A percentile compares a stretch with the other conserved stretches of the same genome.
Evolutionary conservation across 2,113 vertebrate genomes (phyloP).

Genomic region (Chunga burmeisteri): DNA sequence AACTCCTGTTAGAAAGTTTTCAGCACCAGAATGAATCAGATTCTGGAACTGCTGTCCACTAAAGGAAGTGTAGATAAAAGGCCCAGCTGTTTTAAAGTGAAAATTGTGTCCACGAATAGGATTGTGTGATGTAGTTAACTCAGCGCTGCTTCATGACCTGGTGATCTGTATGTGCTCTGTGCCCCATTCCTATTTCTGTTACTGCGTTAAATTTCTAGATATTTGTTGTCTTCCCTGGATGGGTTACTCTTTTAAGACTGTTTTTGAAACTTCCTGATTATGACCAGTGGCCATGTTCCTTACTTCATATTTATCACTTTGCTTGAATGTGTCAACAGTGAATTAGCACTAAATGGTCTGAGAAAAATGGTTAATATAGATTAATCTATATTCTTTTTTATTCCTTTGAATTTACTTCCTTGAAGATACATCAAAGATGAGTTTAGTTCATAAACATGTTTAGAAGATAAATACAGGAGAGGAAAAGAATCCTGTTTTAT

Average conservation of each 20-base stretch:
- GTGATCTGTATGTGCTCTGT: background rate
- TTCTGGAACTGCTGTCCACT: background rate
- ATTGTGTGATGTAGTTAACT: background rate
- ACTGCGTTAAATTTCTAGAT: background rate
- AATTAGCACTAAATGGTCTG: background rate
- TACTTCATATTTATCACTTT: background rate
- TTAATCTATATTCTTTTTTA: background rate
- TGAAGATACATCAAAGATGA: background rate
- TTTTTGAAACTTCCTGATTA: background rate
- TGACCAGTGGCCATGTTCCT: background rate
- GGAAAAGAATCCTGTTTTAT: background rate
- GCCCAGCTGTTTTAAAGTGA: background rate
- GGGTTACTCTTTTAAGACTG: background rate
- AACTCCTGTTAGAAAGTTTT: background rate
- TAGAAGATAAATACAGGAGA: background rate
- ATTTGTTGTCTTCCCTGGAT: background rate
- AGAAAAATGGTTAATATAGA: background rate
- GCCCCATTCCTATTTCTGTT: background rate
- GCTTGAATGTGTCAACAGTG: background rate
- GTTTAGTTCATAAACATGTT: background rate
- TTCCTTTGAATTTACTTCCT: constrained; percentile 1
- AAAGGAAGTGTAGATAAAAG: background rate
- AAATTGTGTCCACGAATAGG: background rate
- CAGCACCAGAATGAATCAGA: background rate
- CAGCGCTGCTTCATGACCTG: background rate